Evolutionary conservation across 2,888 invertebrate species (phyloP).

Genomic region (Deilephila porcellus): DNA sequence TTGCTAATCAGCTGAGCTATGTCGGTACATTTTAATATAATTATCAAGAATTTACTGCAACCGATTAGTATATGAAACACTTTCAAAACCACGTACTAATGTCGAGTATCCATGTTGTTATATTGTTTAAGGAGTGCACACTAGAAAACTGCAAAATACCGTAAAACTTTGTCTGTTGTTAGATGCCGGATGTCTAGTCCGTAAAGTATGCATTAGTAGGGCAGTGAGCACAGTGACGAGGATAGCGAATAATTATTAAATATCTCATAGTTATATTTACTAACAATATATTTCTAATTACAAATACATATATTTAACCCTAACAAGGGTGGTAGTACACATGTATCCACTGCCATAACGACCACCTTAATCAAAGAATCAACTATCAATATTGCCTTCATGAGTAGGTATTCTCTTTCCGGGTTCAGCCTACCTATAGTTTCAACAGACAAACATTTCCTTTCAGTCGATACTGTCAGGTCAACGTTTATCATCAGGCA

Average conservation of each 20-base stretch:
- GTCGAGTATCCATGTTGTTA: neutral
- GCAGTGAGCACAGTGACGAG: neutral
- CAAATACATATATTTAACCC: too few relatives aligned
- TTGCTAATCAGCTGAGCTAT: too few relatives aligned
- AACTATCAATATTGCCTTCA: too few relatives aligned
- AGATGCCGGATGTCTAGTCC: conserved; percentile 24
- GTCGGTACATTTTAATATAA: neutral
- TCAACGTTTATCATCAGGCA: too few relatives aligned
- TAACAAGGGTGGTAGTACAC: too few relatives aligned
- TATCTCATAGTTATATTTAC: too few relatives aligned
- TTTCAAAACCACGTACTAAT: neutral
- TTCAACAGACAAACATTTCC: too few relatives aligned
- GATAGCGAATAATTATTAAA: neutral
- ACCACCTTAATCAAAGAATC: too few relatives aligned
- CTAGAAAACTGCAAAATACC: conserved; percentile 26
- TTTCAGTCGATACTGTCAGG: neutral
- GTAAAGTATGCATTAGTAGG: conserved; percentile 28
- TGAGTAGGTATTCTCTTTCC: too few relatives aligned
- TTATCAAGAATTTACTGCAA: conserved; percentile 8
- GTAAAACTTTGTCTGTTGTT: conserved; percentile 28
- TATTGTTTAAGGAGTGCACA: neutral
- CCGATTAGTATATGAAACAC: neutral
- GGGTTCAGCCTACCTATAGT: too few relatives aligned
- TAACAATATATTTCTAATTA: too few relatives aligned
- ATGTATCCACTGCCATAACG: too few relatives aligned